phyloP scores from a whole-genome alignment of 2,888 invertebrate genomes.

The Drosophila bunnanda region DNA sequence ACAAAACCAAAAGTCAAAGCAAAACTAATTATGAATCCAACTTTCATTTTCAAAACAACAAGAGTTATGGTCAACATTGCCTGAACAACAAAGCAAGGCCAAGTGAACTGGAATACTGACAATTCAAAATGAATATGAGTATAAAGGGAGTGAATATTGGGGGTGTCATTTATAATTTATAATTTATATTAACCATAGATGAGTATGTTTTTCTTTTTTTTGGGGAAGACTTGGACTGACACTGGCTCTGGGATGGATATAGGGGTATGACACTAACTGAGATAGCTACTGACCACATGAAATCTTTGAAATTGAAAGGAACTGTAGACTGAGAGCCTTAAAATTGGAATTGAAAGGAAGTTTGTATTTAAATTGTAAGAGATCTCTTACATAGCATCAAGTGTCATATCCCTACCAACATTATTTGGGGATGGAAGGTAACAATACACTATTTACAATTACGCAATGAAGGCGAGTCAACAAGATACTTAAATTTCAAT shows the following conservation, averaged over 20 bases:
- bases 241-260: not conserved
- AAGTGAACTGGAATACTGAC: constrained; percentile 5
- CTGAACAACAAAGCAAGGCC: constrained; percentile 26
- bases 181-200: constrained; percentile 7
- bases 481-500: constrained; percentile 21
- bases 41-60: constrained; percentile 1
- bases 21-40: too few species aligned
- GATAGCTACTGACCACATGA: constrained; percentile 2
- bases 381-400: not conserved
- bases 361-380: not conserved
- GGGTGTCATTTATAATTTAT: not conserved
- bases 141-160: not conserved
- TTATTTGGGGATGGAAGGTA: constrained; percentile 1
- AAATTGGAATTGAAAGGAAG: not conserved
- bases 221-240: not conserved
- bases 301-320: not conserved
- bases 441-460: constrained; percentile 28
- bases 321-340: not conserved
- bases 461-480: constrained; percentile 41
- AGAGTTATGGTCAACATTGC: constrained; percentile 7
- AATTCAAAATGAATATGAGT: not conserved
- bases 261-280: constrained; percentile 21
- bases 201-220: not conserved
- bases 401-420: constrained; percentile 16
- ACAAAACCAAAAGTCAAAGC: not conserved